These are phyloP conservation scores for Chrysolina americana DNA, from an alignment of 2,888 invertebrate species.

Conservation along the genomic window DNA sequence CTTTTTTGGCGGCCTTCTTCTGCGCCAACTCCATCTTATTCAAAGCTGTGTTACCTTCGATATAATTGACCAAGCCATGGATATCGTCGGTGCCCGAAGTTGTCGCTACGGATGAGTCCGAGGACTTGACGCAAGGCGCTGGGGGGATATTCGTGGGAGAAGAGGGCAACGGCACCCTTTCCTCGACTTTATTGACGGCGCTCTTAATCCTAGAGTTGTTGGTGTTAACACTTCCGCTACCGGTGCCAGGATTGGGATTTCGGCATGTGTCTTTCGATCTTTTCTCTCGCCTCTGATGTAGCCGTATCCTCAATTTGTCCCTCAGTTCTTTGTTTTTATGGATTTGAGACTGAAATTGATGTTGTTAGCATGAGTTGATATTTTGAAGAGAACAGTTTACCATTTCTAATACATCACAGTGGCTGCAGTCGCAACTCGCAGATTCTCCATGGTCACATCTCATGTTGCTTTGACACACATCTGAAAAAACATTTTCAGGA, in stretches of 20 bases:
- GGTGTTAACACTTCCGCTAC: slow-evolving; percentile 18
- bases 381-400: slow-evolving; percentile 50
- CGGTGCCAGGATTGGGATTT: slow-evolving; percentile 35
- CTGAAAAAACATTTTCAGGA: slow-evolving; percentile 25
- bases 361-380: background rate
- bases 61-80: slow-evolving; percentile 66
- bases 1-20: slow-evolving; percentile 88
- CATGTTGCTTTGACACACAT: slow-evolving; percentile 40
- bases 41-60: slow-evolving; percentile 64
- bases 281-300: slow-evolving; percentile 62
- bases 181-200: slow-evolving; percentile 49
- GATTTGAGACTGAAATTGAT: slow-evolving; percentile 41
- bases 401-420: slow-evolving; percentile 66
- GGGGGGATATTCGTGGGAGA: slow-evolving; percentile 55
- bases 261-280: slow-evolving; percentile 53
- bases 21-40: slow-evolving; percentile 65
- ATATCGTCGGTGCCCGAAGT: slow-evolving; percentile 59
- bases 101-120: slow-evolving; percentile 46
- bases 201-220: slow-evolving; percentile 48
- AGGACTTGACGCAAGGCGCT: slow-evolving; percentile 51
- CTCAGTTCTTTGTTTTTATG: slow-evolving; percentile 64
- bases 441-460: slow-evolving; percentile 58
- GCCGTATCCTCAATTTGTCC: slow-evolving; percentile 64
- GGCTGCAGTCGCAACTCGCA: slow-evolving; percentile 66
- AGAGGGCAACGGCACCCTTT: slow-evolving; percentile 54